Base-by-base conservation (phyloP, 2,888 invertebrate genomes). In the Spisula solida region DNA sequence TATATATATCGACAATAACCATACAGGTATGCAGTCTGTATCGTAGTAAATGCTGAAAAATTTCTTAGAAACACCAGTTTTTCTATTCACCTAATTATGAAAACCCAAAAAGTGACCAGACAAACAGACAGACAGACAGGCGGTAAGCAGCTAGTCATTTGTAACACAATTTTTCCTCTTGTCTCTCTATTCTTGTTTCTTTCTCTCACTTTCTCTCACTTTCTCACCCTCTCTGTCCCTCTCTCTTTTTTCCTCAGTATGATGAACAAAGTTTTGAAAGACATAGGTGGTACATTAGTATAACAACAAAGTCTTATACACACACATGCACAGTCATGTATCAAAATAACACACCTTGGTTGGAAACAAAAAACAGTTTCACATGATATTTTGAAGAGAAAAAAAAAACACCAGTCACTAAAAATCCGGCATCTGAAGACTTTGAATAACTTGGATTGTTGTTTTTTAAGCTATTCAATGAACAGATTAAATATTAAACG, bases 261-360 rank as follows among this genome's bases (percentile, higher is more conserved):
- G 20, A 78, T 85, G 85, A 29, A 47, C 47, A 31, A n/a, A 47
- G 47, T 80, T 41, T 55, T 85, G 85, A 85, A 85, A 85, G 85
- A 85, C 85, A 85, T 85, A 56, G 85, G 85, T 85, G 85, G 85
- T 85, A 78, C 55, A 55, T 12, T 18, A 2, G 34, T 25, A 75
- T 75, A 41, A 41, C 16, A 75, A 75, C 75, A 75, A 18, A 47
- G 18, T 51, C 25, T 47, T 80, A 8, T 14, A 48, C 80, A 20
- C 25, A 12, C 47, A 41, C 8, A 41, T 8, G 8, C 41, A 47
- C 48, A 48, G 20, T 80, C 48, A 80, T n/a, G 18, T 25, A 80
- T 80, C 25, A 48, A 47, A 12, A 48, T 80, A 66, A 66, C 60
- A 25, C 25, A 25, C 10, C 25, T 25, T 66, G 25, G n/a, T 66